Percentiles rank a stretch among this genome's conserved stretches.
These are phyloP conservation scores for Chloropsis hardwickii DNA, from an alignment of 2,113 vertebrate genomes.

Conservation along the genomic window DNA sequence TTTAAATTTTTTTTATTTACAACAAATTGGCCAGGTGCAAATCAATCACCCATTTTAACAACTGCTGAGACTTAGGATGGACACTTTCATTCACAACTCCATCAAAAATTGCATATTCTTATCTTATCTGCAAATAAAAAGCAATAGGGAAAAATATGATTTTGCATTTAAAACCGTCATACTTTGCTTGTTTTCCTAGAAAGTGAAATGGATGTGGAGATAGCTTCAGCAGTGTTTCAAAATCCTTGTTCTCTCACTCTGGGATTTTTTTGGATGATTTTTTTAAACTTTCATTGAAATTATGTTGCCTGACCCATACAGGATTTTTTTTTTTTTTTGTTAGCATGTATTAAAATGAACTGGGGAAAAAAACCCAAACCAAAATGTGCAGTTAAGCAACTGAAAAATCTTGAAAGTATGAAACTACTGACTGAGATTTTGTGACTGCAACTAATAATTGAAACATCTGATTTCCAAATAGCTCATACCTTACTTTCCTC, in stretches of 20 bases:
- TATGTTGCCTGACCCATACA: background rate
- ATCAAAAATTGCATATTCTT: background rate
- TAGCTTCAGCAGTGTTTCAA: background rate
- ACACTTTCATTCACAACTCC: background rate
- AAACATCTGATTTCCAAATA: background rate
- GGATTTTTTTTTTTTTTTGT: background rate
- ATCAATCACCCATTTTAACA: background rate
- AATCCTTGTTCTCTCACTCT: background rate
- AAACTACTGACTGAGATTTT: background rate
- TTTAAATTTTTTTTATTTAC: background rate
- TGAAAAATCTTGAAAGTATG: background rate
- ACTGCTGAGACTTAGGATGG: background rate
- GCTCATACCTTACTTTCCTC: background rate
- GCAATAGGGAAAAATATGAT: background rate
- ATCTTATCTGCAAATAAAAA: background rate
- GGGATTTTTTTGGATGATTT: background rate
- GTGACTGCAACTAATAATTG: background rate
- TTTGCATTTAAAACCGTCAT: background rate
- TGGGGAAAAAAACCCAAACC: accelerated
- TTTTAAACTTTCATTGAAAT: background rate
- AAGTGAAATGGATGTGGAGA: background rate
- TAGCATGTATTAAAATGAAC: background rate
- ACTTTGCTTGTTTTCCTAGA: background rate
- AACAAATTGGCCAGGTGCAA: background rate
- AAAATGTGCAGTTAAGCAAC: background rate